These are phyloP conservation scores for Sycophila texana DNA, from an alignment of 2,888 invertebrate genomes.

Conservation along the genomic window DNA sequence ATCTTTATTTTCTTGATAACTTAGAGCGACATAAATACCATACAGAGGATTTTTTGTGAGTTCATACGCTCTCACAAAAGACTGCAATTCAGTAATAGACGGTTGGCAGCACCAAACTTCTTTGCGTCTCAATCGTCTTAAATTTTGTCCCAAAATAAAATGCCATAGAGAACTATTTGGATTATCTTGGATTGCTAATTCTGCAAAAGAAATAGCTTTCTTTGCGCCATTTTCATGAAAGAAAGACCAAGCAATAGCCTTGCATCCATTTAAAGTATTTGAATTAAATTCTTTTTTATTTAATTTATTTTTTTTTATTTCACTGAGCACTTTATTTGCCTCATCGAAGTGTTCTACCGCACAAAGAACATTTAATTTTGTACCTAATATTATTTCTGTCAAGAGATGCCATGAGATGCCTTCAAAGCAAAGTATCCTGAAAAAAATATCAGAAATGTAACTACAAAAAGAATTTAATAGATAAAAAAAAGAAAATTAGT, in stretches of 20 bases:
- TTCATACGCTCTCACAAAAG: conserved; percentile 19
- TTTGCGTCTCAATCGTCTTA: conserved; percentile 8
- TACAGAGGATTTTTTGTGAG: conserved; percentile 4
- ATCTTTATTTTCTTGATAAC: neutral
- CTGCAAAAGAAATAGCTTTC: neutral
- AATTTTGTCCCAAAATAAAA: conserved; percentile 18
- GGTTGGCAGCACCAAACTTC: neutral
- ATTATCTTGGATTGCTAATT: neutral
- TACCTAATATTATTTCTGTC: neutral
- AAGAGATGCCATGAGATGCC: neutral
- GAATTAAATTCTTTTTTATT: too few species aligned
- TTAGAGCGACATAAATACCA: conserved; percentile 10
- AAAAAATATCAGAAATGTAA: neutral
- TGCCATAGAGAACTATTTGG: conserved; percentile 23
- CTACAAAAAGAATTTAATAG: neutral
- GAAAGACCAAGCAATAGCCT: neutral
- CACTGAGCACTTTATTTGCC: neutral
- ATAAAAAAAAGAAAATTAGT: neutral
- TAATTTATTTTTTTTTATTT: neutral
- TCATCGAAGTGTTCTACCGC: neutral
- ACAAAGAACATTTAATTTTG: neutral
- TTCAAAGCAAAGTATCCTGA: too few species aligned
- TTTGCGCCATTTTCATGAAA: neutral
- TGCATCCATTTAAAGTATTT: conserved; percentile 21
- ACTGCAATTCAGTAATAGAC: neutral